phyloP scores from a whole-genome alignment of 2,888 invertebrate genomes.

The Oscheius onirici region DNA sequence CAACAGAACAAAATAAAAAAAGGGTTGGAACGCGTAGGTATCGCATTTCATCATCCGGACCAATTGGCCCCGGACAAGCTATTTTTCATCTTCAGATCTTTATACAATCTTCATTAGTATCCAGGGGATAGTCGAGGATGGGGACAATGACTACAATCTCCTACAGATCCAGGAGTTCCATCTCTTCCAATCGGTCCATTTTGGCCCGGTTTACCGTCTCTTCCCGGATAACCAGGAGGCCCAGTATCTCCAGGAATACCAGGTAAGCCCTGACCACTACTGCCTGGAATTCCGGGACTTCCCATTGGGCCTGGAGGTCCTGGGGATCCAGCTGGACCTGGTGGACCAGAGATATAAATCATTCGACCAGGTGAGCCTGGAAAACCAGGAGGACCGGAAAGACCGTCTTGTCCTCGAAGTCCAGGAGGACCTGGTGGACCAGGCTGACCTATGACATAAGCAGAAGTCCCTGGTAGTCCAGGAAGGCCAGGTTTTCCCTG shows the following conservation, averaged over 20 bases:
- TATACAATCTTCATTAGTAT: conserved; percentile 26
- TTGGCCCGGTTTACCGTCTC: conserved; percentile 27
- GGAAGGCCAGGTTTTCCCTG: conserved; percentile 39
- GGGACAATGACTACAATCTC: conserved; percentile 43
- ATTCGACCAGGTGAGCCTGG: conserved; percentile 18
- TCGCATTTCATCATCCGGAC: conserved; percentile 5
- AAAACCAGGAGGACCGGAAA: not conserved
- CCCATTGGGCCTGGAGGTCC: conserved; percentile 49
- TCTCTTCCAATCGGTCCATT: conserved; percentile 34
- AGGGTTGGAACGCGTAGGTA: not conserved
- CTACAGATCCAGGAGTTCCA: conserved; percentile 28
- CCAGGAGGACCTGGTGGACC: conserved; percentile 46
- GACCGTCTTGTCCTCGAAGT: not conserved
- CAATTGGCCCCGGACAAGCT: not conserved
- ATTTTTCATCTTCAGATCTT: not conserved
- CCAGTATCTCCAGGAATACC: conserved; percentile 6
- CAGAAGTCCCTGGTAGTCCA: conserved; percentile 37
- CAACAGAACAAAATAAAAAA: too few species aligned
- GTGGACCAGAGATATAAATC: conserved; percentile 1
- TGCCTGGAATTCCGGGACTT: conserved; percentile 37
- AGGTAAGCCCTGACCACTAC: not conserved
- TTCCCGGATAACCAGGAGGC: conserved; percentile 7
- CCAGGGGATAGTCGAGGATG: conserved; percentile 46
- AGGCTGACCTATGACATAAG: conserved; percentile 40
- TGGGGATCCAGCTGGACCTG: conserved; percentile 44